These are phyloP conservation scores for Furcifer pardalis DNA, from an alignment of 2,797 vertebrate genomes.

Conservation along the genomic window DNA sequence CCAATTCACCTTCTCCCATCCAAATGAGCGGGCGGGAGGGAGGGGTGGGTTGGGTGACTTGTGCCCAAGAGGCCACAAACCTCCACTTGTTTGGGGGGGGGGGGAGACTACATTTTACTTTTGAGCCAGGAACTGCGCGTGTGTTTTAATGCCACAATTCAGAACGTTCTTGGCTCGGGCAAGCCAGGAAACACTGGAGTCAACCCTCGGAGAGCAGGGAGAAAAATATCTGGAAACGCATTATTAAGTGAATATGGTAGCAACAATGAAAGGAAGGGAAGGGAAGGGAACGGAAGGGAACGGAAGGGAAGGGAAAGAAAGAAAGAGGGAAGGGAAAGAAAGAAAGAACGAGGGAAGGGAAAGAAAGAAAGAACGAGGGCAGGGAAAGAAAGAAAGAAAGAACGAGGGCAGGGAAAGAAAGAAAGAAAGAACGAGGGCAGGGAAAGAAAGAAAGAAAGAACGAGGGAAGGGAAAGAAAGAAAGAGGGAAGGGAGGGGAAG, in stretches of 20 bases:
- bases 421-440: neutral
- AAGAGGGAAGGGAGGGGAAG: neutral
- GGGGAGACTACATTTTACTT: too few species aligned
- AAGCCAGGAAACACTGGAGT: neutral
- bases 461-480: neutral
- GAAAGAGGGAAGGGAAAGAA: neutral
- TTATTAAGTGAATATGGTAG: neutral
- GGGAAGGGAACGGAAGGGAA: neutral
- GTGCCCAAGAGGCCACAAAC: neutral
- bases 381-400: too few species aligned
- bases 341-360: neutral
- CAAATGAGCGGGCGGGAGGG: neutral
- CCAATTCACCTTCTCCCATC: neutral
- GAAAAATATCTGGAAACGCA: neutral
- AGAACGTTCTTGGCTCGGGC: neutral
- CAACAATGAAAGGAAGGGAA: neutral
- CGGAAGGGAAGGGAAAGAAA: neutral
- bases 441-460: neutral
- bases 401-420: rapidly evolving
- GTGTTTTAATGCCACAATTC: neutral
- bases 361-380: neutral
- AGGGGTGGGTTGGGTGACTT: too few species aligned
- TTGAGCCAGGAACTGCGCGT: neutral
- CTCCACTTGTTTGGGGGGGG: too few species aligned
- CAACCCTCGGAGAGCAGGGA: neutral